Percentiles rank a stretch among this genome's conserved stretches.
Conservation (phyloP, 2,113 vertebrate species). For the Bambusicola thoracicus region DNA sequence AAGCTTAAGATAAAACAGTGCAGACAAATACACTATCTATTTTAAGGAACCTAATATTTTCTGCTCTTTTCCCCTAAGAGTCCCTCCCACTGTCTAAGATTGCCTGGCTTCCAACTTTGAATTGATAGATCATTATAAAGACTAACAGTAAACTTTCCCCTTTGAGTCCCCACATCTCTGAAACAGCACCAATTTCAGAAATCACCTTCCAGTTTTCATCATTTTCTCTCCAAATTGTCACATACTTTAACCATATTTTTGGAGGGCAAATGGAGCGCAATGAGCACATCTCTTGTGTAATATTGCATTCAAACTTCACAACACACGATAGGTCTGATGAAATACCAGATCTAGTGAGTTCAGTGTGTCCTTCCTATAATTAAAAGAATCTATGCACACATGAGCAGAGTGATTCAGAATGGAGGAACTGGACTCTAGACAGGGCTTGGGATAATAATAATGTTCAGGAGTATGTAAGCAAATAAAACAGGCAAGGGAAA, state of each 20-base stretch:
- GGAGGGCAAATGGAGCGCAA: neutral
- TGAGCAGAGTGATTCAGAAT: neutral
- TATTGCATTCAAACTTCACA: neutral
- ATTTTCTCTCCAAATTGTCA: neutral
- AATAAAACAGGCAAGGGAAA: conserved; percentile 15
- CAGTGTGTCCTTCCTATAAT: neutral
- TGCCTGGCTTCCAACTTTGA: neutral
- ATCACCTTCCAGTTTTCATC: conserved; percentile 8
- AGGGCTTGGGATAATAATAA: neutral
- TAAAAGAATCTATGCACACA: neutral
- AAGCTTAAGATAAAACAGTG: neutral
- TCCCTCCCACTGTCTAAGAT: neutral
- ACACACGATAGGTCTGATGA: neutral
- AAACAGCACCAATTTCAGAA: conserved; percentile 2
- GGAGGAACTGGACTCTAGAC: neutral
- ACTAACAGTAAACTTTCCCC: neutral
- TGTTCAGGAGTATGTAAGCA: neutral
- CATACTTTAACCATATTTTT: conserved; percentile 28
- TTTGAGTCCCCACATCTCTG: neutral
- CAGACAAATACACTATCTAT: neutral
- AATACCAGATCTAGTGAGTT: neutral
- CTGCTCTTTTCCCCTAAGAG: neutral
- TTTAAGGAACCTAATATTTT: neutral
- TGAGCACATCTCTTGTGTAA: neutral
- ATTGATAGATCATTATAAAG: conserved; percentile 8